Percentiles rank a stretch among this genome's conserved stretches.
Conservation (phyloP, 2,888 invertebrate genomes). For the Allolobophora icterica region DNA sequence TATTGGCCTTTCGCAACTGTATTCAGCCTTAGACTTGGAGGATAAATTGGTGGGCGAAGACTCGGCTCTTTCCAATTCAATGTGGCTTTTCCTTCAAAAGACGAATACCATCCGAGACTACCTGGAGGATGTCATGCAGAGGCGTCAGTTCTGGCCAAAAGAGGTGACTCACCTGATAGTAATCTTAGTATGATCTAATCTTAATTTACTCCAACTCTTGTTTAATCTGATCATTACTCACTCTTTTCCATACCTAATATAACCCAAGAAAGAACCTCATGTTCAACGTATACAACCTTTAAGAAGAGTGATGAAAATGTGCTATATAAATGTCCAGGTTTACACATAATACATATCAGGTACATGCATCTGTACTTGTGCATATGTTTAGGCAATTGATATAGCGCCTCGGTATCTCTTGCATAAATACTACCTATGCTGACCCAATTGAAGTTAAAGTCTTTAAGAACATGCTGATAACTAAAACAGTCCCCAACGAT, state of each 20-base stretch:
- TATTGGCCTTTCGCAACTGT: slow-evolving; percentile 58
- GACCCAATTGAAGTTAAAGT: too few species aligned
- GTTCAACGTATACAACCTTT: neutral
- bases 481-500: too few species aligned
- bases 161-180: slow-evolving; percentile 52
- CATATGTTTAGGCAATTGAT: too few species aligned
- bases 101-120: slow-evolving; percentile 61
- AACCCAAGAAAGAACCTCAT: neutral
- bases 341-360: too few species aligned
- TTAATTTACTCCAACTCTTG: too few species aligned
- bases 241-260: neutral
- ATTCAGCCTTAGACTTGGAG: slow-evolving; percentile 55
- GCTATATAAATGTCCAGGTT: too few species aligned
- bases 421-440: too few species aligned
- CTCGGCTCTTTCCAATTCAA: slow-evolving; percentile 53
- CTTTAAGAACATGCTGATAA: too few species aligned
- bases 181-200: too few species aligned
- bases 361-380: neutral
- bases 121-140: slow-evolving; percentile 55
- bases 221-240: too few species aligned
- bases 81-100: slow-evolving; percentile 61
- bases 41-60: slow-evolving; percentile 50
- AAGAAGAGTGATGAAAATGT: too few species aligned
- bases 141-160: slow-evolving; percentile 59
- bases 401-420: too few species aligned